A percentile compares a stretch with the other conserved stretches of the same genome.
These are phyloP conservation scores for Epinotia ramella DNA, from an alignment of 2,888 invertebrate genomes.

Conservation along the genomic window DNA sequence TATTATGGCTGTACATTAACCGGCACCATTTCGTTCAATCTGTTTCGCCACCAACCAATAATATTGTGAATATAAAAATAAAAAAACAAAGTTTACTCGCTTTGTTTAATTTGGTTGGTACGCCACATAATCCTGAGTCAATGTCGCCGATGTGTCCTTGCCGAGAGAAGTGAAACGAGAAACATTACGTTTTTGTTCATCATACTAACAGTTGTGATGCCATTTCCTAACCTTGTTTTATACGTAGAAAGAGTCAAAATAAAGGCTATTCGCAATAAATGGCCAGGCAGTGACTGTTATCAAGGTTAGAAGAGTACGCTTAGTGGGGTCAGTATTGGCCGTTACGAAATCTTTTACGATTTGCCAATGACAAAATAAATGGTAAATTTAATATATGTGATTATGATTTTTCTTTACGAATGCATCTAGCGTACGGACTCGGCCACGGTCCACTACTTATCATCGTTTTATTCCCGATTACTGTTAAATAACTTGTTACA, in stretches of 20 bases:
- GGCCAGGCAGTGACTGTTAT: not conserved
- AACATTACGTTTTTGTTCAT: slow-evolving; percentile 24
- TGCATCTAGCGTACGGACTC: not conserved
- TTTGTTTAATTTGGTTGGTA: slow-evolving; percentile 19
- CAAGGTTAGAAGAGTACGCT: slow-evolving; percentile 17
- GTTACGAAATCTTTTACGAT: slow-evolving; percentile 16
- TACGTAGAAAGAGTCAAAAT: slow-evolving; percentile 24
- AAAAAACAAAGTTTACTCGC: slow-evolving; percentile 7
- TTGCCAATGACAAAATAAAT: slow-evolving; percentile 7
- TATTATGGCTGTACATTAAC: too few relatives aligned
- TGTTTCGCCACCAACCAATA: slow-evolving; percentile 15
- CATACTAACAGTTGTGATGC: slow-evolving; percentile 16
- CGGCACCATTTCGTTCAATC: too few relatives aligned
- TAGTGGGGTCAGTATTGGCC: slow-evolving; percentile 9
- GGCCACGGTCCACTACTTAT: not conserved
- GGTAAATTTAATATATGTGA: slow-evolving; percentile 4
- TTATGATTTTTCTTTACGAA: not conserved
- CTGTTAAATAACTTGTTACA: not conserved
- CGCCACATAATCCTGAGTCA: slow-evolving; percentile 28
- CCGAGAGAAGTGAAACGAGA: slow-evolving; percentile 15
- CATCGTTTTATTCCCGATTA: not conserved
- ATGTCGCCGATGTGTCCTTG: slow-evolving; percentile 28
- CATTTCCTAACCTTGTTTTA: slow-evolving; percentile 29
- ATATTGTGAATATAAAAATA: slow-evolving; percentile 10
- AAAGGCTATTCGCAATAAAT: slow-evolving; percentile 18